phyloP scores from a whole-genome alignment of 1,140 invertebrate species.

The Branchinecta lynchi region DNA sequence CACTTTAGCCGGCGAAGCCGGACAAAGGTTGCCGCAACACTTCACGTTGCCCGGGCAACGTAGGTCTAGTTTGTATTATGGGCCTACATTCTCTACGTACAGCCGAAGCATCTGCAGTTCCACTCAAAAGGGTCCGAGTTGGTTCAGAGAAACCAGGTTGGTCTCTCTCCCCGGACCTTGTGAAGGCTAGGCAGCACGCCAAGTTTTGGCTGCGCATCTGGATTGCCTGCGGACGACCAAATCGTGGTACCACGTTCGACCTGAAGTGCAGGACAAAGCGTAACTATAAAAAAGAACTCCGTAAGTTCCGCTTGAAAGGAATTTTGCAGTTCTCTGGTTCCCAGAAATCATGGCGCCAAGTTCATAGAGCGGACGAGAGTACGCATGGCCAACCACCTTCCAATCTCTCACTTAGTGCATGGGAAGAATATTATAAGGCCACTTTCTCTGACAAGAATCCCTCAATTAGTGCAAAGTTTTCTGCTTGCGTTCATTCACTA shows the following conservation, averaged over 20 bases:
- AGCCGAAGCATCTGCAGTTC: constrained; percentile 2
- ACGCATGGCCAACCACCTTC: not conserved
- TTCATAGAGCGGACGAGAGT: not conserved
- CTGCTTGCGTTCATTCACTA: constrained; percentile 9
- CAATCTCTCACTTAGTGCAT: constrained; percentile 7
- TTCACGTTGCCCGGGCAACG: too few relatives aligned
- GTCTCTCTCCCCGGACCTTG: constrained; percentile 5
- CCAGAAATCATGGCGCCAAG: constrained; percentile 2
- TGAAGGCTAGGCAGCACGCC: constrained; percentile 8
- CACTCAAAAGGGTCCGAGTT: constrained; percentile 11
- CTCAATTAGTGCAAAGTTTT: not conserved
- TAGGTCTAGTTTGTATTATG: constrained; percentile 10
- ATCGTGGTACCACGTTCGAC: not conserved
- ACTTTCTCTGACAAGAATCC: constrained; percentile 9
- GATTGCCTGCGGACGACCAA: not conserved
- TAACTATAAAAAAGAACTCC: constrained; percentile 10
- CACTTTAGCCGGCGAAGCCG: too few relatives aligned
- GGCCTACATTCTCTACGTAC: not conserved
- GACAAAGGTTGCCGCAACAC: too few relatives aligned
- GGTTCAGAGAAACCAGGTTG: constrained; percentile 9
- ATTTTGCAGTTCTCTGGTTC: constrained; percentile 6
- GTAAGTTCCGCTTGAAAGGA: not conserved
- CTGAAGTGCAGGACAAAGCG: constrained; percentile 9
- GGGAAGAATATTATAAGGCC: constrained; percentile 10
- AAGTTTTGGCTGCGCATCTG: constrained; percentile 8